Base-by-base conservation (phyloP, 2,113 vertebrate species). In the Petroica traversi region DNA sequence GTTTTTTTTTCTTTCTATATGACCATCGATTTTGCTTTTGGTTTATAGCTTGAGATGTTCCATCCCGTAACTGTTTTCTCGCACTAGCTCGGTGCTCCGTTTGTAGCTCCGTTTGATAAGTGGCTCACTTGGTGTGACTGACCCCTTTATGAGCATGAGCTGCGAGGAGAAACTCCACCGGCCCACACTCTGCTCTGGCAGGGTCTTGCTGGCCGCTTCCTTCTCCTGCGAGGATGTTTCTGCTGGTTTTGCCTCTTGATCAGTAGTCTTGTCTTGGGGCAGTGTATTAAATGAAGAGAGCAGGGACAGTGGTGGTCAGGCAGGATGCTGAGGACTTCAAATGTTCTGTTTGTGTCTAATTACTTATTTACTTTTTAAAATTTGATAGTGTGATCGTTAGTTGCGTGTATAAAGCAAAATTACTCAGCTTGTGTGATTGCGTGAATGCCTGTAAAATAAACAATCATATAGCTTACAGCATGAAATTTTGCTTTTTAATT, bases 331-430 rank as follows among this genome's bases (percentile, higher is more conserved):
- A 72, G 24, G 14, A 46, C 19, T 67, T 88, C 10, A 55, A 76
- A 66, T 22, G 12, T 34, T 81, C 20, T 49, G 6, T 34, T 94
- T 6, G 0, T 13, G 8, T 66, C 25, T 73, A 0, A 54, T 40
- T 51, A 12, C 25, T 61, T 34, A 8, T 58, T 59, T 66, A 11
- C 15, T 71, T 62, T 38, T 3, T 23, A 40, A 74, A 20, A 49
- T 12, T 22, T 2, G 4, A 36, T 82, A 1, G 0, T 33, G 2
- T 23, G 25, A 13, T 63, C 0, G 0, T 34, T 75, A 19, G 19
- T 66, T 82, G 5, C 12, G 2, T 18, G 13, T 38, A 8, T 28
- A 48, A 90, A 88, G 28, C 22, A 51, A 72, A 90, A 55, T 34
- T 31, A 71, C 8, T 55, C 2, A 0, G 5, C 7, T 55, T 61